Conservation (phyloP, 1,140 invertebrate species). For the Zaprionus ornatus region DNA sequence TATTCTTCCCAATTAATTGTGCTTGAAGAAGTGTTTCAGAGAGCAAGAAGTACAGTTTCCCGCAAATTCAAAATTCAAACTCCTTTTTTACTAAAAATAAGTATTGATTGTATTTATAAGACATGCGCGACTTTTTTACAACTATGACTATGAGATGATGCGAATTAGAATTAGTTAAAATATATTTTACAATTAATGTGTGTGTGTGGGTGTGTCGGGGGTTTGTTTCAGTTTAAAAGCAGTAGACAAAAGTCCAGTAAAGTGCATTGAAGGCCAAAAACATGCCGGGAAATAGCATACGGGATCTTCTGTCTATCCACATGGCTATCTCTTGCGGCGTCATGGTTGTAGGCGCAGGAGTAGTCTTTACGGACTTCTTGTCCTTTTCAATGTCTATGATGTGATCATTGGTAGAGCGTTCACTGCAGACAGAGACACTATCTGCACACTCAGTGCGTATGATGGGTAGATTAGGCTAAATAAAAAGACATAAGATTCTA, state of each 20-base stretch:
- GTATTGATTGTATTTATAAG: conserved; percentile 37
- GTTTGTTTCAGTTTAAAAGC: conserved; percentile 53
- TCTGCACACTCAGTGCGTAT: conserved; percentile 78
- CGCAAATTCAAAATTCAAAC: too few species aligned
- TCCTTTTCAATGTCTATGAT: conserved; percentile 73
- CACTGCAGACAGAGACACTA: conserved; percentile 65
- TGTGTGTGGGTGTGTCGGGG: background rate
- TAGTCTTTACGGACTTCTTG: conserved; percentile 84
- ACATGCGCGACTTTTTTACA: conserved; percentile 37
- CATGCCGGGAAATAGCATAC: conserved; percentile 90
- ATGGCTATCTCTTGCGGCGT: conserved; percentile 93
- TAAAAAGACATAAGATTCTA: background rate
- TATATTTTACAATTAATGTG: conserved; percentile 42
- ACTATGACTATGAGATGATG: conserved; percentile 59
- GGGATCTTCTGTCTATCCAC: conserved; percentile 91
- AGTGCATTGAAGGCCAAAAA: conserved; percentile 93
- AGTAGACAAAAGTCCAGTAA: conserved; percentile 92
- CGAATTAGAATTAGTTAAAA: conserved; percentile 33
- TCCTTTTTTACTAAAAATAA: conserved; percentile 5
- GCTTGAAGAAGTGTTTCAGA: too few species aligned
- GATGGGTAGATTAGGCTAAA: conserved; percentile 69
- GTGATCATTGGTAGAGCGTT: conserved; percentile 64
- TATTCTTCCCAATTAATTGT: too few species aligned
- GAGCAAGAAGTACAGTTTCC: too few species aligned
- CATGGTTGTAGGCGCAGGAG: conserved; percentile 88